phyloP scores from a whole-genome alignment of 2,888 invertebrate genomes.

The Scaptomyza cyrtandrae region DNA sequence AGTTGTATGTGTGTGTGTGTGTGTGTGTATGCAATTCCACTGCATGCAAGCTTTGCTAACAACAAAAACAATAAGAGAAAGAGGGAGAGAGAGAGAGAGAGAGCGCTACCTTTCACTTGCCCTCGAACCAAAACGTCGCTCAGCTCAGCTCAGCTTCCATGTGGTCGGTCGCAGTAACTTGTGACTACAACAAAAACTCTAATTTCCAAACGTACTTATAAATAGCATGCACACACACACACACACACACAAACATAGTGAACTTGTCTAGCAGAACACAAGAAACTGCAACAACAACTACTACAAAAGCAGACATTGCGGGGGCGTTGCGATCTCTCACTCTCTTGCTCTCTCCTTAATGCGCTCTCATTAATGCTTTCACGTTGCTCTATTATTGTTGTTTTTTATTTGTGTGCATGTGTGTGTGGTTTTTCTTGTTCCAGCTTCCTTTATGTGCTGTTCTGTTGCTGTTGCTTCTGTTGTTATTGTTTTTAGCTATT shows the following conservation, averaged over 20 bases:
- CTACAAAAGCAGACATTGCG: conserved; percentile 50
- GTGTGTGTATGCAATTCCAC: conserved; percentile 11
- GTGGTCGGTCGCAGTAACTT: conserved; percentile 45
- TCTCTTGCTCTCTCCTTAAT: conserved; percentile 31
- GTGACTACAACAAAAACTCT: conserved; percentile 35
- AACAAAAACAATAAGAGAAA: conserved; percentile 10
- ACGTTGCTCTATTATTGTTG: conserved; percentile 6
- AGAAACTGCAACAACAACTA: conserved; percentile 14
- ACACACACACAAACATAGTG: conserved; percentile 5
- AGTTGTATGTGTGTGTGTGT: background rate
- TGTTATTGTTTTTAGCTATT: conserved; percentile 31
- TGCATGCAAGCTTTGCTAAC: conserved; percentile 43
- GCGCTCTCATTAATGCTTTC: conserved; percentile 14
- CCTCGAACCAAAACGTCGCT: conserved; percentile 43
- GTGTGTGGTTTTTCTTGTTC: conserved; percentile 38
- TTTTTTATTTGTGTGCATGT: conserved; percentile 30
- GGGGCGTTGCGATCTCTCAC: conserved; percentile 58
- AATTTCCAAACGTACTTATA: conserved; percentile 57
- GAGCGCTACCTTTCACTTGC: conserved; percentile 60
- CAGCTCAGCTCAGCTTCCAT: conserved; percentile 43
- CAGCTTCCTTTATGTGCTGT: background rate
- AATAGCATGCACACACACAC: conserved; percentile 49
- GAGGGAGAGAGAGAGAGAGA: background rate
- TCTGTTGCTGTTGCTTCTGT: background rate
- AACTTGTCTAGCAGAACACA: conserved; percentile 42